Percentiles rank a stretch among this genome's conserved stretches.
phyloP scores from a whole-genome alignment of 2,113 vertebrate genomes.

The Acanthisitta chloris region DNA sequence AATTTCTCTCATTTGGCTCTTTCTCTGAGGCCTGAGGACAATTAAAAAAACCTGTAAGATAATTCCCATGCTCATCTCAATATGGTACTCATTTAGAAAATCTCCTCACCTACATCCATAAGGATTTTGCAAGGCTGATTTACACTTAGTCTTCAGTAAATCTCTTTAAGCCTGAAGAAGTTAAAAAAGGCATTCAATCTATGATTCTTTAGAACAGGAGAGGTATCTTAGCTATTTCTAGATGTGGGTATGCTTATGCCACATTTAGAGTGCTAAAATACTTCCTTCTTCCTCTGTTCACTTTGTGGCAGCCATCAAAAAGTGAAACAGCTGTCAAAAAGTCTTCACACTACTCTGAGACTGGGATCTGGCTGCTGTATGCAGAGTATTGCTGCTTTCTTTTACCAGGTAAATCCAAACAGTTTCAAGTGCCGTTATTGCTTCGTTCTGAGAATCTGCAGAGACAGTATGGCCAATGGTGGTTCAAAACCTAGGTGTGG shows the following conservation, averaged over 20 bases:
- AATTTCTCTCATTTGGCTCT: slow-evolving; percentile 14
- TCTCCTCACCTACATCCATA: not conserved
- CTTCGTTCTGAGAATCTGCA: not conserved
- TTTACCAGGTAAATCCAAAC: not conserved
- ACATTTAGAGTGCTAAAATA: not conserved
- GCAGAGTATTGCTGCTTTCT: not conserved
- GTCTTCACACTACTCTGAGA: not conserved
- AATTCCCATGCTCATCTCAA: not conserved
- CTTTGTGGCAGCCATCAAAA: not conserved
- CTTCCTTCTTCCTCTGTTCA: not conserved
- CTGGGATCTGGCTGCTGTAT: not conserved
- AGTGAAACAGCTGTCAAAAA: not conserved
- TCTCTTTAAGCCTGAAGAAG: not conserved
- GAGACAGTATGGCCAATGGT: not conserved
- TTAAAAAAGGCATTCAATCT: not conserved
- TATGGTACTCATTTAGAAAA: not conserved
- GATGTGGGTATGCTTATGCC: not conserved
- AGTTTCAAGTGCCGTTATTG: not conserved
- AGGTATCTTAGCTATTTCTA: not conserved
- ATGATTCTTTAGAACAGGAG: not conserved
- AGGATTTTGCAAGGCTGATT: not conserved
- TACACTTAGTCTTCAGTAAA: not conserved
- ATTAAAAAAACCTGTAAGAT: not conserved
- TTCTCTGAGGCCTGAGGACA: not conserved
- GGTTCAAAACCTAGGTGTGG: not conserved